These are phyloP conservation scores for Homarus americanus DNA, from an alignment of 1,140 invertebrate species.

Conservation along the genomic window DNA sequence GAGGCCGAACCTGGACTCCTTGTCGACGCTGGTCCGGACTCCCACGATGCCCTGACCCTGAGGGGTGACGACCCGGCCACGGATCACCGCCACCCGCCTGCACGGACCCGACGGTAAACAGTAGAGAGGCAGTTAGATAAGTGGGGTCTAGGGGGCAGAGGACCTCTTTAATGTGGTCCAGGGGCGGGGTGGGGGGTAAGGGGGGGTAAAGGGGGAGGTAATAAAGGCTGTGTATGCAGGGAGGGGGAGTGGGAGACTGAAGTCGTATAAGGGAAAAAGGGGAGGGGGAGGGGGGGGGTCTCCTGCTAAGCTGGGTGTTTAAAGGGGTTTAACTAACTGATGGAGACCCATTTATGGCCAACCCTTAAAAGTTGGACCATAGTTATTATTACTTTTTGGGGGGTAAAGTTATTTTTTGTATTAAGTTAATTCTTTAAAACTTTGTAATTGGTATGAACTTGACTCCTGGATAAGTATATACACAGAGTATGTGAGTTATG, in stretches of 20 bases:
- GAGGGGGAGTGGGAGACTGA: neutral
- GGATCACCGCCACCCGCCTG: constrained; percentile 98
- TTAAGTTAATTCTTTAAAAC: too few relatives aligned
- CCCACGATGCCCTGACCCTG: constrained; percentile 97
- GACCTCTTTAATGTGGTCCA: constrained; percentile 8
- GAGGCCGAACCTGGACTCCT: constrained; percentile 96
- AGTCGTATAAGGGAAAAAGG: neutral
- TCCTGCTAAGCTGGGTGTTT: neutral
- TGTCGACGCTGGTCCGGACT: constrained; percentile 96
- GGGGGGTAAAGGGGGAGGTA: neutral
- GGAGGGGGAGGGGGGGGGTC: neutral
- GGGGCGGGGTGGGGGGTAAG: neutral
- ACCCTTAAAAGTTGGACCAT: neutral
- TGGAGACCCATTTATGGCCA: neutral
- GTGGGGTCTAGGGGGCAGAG: neutral
- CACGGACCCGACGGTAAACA: constrained; percentile 70
- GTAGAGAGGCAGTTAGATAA: constrained; percentile 24
- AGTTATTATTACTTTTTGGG: neutral
- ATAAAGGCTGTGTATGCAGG: neutral
- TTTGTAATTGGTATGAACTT: constrained; percentile 22
- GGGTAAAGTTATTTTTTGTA: neutral
- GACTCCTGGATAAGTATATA: constrained; percentile 35
- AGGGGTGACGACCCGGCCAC: constrained; percentile 95
- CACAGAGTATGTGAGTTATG: constrained; percentile 29
- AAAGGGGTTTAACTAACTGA: neutral